phyloP scores from a whole-genome alignment of 2,888 invertebrate genomes.

The Agrotis exclamationis region DNA sequence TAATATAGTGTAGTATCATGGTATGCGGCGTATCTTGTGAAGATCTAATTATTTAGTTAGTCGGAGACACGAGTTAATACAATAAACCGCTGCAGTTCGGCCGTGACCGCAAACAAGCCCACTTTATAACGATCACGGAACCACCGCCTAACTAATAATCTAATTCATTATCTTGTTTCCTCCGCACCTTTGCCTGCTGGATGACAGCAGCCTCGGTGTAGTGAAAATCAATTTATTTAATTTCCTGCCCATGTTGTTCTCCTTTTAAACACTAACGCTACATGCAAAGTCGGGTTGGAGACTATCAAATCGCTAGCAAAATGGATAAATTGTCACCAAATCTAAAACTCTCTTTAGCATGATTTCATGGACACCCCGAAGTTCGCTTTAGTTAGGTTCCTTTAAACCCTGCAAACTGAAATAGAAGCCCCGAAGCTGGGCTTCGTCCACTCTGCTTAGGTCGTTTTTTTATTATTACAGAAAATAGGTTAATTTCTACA shows the following conservation, averaged over 20 bases:
- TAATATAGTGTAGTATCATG: conserved; percentile 39
- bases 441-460: too few relatives aligned
- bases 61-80: conserved; percentile 60
- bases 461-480: too few relatives aligned
- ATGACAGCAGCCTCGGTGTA: conserved; percentile 13
- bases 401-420: too few relatives aligned
- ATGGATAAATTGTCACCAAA: too few relatives aligned
- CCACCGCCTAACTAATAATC: conserved; percentile 62
- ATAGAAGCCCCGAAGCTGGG: too few relatives aligned
- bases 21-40: conserved; percentile 38
- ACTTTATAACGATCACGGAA: conserved; percentile 64
- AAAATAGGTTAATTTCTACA: too few relatives aligned
- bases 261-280: not conserved
- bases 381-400: too few relatives aligned
- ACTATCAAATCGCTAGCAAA: too few relatives aligned
- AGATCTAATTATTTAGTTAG: conserved; percentile 62
- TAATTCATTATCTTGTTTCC: conserved; percentile 55
- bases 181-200: conserved; percentile 42
- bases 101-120: conserved; percentile 63
- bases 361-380: too few relatives aligned
- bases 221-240: conserved; percentile 25
- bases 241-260: conserved; percentile 27
- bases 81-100: conserved; percentile 61
- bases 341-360: too few relatives aligned
- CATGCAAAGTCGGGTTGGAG: too few relatives aligned